These are phyloP conservation scores for Pristionchus japonicus DNA, from an alignment of 2,888 invertebrate species.

Conservation along the genomic window DNA sequence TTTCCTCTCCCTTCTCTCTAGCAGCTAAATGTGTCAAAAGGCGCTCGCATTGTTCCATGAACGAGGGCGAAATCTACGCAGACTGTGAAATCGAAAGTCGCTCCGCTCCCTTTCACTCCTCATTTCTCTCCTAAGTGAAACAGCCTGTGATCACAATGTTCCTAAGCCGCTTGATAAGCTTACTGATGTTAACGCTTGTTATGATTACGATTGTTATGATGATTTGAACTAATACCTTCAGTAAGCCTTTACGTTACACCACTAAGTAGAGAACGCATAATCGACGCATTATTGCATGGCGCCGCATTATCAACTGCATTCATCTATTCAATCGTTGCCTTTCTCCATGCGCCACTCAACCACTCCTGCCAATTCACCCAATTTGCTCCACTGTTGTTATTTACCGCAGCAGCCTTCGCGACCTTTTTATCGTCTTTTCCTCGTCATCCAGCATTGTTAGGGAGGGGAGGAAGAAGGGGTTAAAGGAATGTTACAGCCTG, in stretches of 20 bases:
- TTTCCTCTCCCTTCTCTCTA: neutral
- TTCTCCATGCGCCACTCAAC: no score
- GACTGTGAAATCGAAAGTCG: neutral
- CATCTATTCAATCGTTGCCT: no score
- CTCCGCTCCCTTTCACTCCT: neutral
- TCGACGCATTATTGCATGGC: neutral
- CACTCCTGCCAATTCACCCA: neutral
- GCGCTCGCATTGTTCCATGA: slow-evolving; percentile 9
- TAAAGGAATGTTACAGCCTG: neutral
- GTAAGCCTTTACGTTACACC: no score
- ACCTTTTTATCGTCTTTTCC: slow-evolving; percentile 7
- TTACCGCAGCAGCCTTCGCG: neutral
- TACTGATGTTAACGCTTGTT: neutral
- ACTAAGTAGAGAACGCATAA: neutral
- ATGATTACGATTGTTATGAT: neutral
- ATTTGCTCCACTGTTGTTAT: neutral
- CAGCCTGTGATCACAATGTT: neutral
- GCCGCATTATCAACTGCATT: no score
- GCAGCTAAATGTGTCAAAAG: slow-evolving; percentile 26
- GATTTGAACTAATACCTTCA: no score
- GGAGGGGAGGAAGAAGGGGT: neutral
- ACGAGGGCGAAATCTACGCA: neutral
- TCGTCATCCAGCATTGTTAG: neutral
- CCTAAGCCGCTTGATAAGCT: neutral
- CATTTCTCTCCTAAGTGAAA: neutral